Conservation (phyloP, 2,797 vertebrate species). For the Loriculus beryllinus region DNA sequence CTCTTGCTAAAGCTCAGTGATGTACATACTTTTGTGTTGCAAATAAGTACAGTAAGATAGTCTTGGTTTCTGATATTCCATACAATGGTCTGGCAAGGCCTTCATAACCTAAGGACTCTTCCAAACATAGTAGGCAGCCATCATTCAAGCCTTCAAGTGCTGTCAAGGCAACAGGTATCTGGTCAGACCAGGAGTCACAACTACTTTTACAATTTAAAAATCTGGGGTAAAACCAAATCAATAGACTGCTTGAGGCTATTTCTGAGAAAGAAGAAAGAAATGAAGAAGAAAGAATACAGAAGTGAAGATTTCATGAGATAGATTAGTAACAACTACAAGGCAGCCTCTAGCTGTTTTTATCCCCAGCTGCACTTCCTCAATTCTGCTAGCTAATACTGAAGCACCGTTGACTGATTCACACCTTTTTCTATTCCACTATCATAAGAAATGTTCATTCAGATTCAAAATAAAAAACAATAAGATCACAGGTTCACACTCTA, state of each 20-base stretch:
- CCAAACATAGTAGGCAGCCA: background rate
- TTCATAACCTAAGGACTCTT: background rate
- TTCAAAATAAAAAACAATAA: background rate
- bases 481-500: background rate
- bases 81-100: background rate
- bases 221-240: conserved; percentile 12
- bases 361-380: background rate
- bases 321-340: background rate
- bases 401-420: background rate
- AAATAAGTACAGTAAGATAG: background rate
- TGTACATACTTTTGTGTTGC: background rate
- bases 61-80: background rate
- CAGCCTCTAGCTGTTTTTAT: background rate
- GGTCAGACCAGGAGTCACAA: conserved; percentile 10
- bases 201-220: conserved; percentile 19
- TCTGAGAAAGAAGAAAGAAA: conserved; percentile 2
- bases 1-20: background rate
- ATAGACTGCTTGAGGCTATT: conserved; percentile 42
- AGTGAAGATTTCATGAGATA: background rate
- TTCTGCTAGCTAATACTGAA: background rate
- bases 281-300: background rate
- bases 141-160: background rate
- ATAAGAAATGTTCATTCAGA: background rate
- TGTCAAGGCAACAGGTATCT: background rate
- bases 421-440: background rate